Evolutionary conservation across 2,888 invertebrate genomes (phyloP).

Genomic region (Strigamia maritima): DNA sequence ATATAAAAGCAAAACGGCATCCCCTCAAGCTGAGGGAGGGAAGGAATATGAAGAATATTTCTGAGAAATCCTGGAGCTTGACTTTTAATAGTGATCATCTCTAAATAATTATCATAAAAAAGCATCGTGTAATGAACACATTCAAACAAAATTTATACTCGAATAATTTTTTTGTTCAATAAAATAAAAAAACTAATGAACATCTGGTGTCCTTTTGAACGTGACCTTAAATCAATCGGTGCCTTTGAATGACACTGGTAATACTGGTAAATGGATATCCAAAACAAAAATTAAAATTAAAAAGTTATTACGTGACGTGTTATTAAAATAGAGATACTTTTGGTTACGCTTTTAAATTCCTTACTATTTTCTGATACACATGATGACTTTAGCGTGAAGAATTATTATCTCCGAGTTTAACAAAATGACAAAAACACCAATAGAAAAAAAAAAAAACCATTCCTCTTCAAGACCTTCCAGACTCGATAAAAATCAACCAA

Average conservation of each 20-base stretch:
- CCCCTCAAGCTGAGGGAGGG: slow-evolving; percentile 32
- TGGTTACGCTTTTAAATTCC: slow-evolving; percentile 21
- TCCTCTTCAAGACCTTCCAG: slow-evolving; percentile 26
- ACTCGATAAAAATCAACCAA: slow-evolving; percentile 27
- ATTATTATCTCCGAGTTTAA: slow-evolving; percentile 17
- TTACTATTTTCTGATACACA: not conserved
- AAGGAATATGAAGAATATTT: slow-evolving; percentile 16
- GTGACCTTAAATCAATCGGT: slow-evolving; percentile 15
- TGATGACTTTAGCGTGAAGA: not conserved
- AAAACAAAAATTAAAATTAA: not conserved
- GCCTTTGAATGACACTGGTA: not conserved
- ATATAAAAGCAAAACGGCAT: slow-evolving; percentile 31
- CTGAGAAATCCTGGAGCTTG: slow-evolving; percentile 24
- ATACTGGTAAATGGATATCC: not conserved
- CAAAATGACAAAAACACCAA: slow-evolving; percentile 22
- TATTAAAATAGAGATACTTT: slow-evolving; percentile 5
- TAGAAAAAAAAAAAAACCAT: slow-evolving; percentile 18
- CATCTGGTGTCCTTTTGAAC: not conserved
- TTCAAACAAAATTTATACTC: slow-evolving; percentile 27
- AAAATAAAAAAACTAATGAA: not conserved
- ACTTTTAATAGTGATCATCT: slow-evolving; percentile 34
- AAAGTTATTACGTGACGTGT: not conserved
- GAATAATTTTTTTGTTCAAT: not conserved
- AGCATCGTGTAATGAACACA: slow-evolving; percentile 22
- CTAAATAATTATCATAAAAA: slow-evolving; percentile 31